phyloP scores from a whole-genome alignment of 2,888 invertebrate genomes.

The Patella pellucida region DNA sequence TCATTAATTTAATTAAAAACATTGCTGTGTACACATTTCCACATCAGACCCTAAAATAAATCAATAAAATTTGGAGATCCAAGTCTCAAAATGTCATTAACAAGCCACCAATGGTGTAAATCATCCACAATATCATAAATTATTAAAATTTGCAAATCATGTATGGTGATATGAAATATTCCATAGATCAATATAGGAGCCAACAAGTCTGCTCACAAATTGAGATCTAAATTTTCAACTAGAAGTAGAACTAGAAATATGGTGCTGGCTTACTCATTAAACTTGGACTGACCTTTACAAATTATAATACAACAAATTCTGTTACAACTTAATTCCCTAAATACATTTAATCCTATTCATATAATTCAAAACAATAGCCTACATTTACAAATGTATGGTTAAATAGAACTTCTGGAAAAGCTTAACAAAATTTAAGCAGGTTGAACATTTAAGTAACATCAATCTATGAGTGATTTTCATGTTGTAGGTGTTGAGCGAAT shows the following conservation, averaged over 20 bases:
- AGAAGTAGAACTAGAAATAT: background rate
- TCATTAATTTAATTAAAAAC: background rate
- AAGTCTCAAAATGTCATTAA: background rate
- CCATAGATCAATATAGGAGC: conserved; percentile 9
- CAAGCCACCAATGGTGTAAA: conserved; percentile 2
- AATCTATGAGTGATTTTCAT: too few species aligned
- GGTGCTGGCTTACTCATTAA: conserved; percentile 8
- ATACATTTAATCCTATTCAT: too few species aligned
- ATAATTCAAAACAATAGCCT: too few species aligned
- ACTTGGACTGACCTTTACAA: conserved; percentile 4
- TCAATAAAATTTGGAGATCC: conserved; percentile 9
- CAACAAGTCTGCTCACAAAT: background rate
- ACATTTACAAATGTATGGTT: too few species aligned
- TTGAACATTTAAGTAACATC: too few species aligned
- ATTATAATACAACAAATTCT: background rate
- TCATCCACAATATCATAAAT: conserved; percentile 8
- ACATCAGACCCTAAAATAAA: conserved; percentile 3
- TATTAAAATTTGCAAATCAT: conserved; percentile 11
- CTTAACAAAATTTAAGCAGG: too few species aligned
- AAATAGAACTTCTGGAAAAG: too few species aligned
- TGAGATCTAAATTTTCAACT: conserved; percentile 6
- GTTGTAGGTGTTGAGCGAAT: too few species aligned
- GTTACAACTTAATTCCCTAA: too few species aligned
- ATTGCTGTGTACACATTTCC: conserved; percentile 7
- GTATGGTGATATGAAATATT: conserved; percentile 9